These are phyloP conservation scores for Hetaerina titia DNA, from an alignment of 2,888 invertebrate genomes.

Conservation along the genomic window DNA sequence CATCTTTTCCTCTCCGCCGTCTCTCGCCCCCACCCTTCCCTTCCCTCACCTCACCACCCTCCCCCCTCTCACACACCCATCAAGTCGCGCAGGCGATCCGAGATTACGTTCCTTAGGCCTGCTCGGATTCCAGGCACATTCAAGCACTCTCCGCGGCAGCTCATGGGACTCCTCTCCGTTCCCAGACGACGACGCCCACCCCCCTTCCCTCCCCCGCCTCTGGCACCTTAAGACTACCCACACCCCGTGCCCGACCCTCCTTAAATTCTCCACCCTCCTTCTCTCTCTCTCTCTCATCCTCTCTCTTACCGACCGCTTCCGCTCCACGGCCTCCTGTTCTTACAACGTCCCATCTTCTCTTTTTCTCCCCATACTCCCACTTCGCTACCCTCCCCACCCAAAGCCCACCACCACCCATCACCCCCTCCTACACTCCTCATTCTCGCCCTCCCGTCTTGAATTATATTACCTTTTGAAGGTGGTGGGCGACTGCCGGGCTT, in stretches of 20 bases:
- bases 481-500: not conserved
- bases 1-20: not conserved
- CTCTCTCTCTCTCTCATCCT: not conserved
- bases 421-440: not conserved
- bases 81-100: conserved; percentile 62
- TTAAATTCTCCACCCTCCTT: not conserved
- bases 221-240: not conserved
- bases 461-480: conserved; percentile 31
- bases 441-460: not conserved
- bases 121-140: conserved; percentile 41
- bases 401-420: not conserved
- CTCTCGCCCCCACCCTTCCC: not conserved
- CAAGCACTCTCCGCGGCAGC: conserved; percentile 26
- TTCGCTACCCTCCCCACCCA: not conserved
- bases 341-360: not conserved
- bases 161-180: conserved; percentile 45
- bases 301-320: not conserved
- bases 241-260: not conserved
- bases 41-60: not conserved
- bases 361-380: too few relatives aligned
- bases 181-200: not conserved
- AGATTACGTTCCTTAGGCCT: conserved; percentile 61
- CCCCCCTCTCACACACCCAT: conserved; percentile 36
- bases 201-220: not conserved
- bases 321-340: not conserved